Conservation (phyloP, 2,888 invertebrate species). For the Synanthedon tipuliformis region DNA sequence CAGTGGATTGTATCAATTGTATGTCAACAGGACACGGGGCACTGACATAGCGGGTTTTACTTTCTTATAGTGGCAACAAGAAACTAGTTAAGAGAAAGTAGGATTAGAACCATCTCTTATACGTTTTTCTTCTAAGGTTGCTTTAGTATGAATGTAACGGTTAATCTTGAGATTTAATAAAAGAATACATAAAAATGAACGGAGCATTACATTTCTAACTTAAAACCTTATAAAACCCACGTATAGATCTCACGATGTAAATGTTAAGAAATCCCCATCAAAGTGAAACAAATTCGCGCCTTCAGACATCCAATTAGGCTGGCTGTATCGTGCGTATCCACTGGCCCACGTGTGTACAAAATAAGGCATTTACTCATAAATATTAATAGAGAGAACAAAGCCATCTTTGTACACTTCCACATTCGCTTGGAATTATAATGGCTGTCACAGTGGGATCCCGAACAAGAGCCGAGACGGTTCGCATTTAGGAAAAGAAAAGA, state of each 20-base stretch:
- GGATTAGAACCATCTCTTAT: conserved; percentile 49
- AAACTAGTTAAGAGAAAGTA: conserved; percentile 69
- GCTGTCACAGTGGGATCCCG: conserved; percentile 61
- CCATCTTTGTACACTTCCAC: conserved; percentile 60
- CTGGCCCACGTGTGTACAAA: conserved; percentile 60
- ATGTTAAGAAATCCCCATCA: conserved; percentile 30
- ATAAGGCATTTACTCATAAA: conserved; percentile 63
- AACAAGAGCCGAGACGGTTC: conserved; percentile 63
- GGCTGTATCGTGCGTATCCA: conserved; percentile 62
- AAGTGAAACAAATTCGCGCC: conserved; percentile 56
- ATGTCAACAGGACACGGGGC: conserved; percentile 66
- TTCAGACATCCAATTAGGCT: conserved; percentile 57
- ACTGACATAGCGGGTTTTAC: conserved; percentile 65
- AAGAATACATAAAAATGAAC: not conserved
- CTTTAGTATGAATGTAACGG: conserved; percentile 33
- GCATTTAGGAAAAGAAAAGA: conserved; percentile 60
- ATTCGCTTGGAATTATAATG: conserved; percentile 66
- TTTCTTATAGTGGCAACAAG: conserved; percentile 64
- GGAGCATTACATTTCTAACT: too few species aligned
- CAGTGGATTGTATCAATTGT: conserved; percentile 58
- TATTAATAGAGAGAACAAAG: conserved; percentile 62
- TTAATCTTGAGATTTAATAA: not conserved
- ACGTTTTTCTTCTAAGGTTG: conserved; percentile 38
- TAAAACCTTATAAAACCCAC: too few species aligned
- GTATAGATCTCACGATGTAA: too few species aligned